phyloP scores from a whole-genome alignment of 2,797 vertebrate species.

The Squalus acanthias region DNA sequence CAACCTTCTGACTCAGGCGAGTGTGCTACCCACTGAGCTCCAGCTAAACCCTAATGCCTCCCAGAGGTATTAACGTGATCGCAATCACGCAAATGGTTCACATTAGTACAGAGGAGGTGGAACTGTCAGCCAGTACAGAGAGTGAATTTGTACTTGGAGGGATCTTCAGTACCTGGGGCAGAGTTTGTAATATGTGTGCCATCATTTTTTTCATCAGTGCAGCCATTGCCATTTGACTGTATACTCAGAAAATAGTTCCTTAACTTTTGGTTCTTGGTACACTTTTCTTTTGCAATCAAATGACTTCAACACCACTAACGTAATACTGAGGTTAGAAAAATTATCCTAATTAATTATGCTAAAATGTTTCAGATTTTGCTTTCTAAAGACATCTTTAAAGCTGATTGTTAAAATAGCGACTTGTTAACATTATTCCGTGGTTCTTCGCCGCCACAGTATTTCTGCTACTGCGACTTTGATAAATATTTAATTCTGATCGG shows the following conservation, averaged over 20 bases:
- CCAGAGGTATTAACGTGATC: neutral
- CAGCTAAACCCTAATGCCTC: neutral
- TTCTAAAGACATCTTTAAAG: neutral
- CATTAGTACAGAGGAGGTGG: neutral
- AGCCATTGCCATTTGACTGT: neutral
- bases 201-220: neutral
- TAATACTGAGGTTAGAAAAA: neutral
- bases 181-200: neutral
- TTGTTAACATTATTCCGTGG: neutral
- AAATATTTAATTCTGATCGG: slow-evolving; percentile 34
- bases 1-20: too few relatives aligned
- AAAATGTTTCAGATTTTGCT: neutral
- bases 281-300: neutral
- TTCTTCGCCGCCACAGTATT: neutral
- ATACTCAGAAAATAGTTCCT: neutral
- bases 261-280: neutral
- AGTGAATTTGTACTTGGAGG: neutral
- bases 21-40: too few relatives aligned
- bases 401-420: too few relatives aligned
- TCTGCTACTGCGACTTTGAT: neutral
- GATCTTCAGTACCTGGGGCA: neutral
- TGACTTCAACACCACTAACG: neutral
- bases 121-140: neutral
- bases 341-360: neutral
- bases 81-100: neutral